Base-by-base conservation (phyloP, 2,113 vertebrate species). In the Solea solea region DNA sequence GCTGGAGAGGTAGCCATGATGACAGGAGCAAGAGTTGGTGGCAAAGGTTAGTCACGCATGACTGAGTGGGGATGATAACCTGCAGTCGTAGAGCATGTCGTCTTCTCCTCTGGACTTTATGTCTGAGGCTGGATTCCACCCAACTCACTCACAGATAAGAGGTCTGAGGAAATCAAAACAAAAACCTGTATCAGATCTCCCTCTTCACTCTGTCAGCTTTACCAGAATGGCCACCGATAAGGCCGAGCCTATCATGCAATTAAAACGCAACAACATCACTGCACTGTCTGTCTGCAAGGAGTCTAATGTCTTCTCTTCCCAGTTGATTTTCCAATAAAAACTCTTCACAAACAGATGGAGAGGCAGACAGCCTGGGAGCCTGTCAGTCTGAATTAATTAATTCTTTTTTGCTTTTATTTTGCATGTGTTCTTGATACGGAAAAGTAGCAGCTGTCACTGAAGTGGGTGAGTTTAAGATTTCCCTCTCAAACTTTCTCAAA, bases 131-230 rank as follows among this genome's bases (percentile, higher is more conserved):
- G 86, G 89, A 88, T 89, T 81, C 79, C 84, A 72, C 78, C 82
- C 85, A 90, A 89, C 72, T 76, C 48, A 34, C 45, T 65, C 40
- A 1, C 28, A 83, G 90, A 93, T 90, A 89, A 90, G 77, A 80
- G 15, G 77, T 74, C 64, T 71, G 72, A 78, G 86, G 81, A 88
- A 87, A 94, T 93, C 89, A 92, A 93, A 91, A 93, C 89, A 94
- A 90, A 84, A 82, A 50, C 0, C 11, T 48, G 56, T 85, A 91
- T 90, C 84, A 72, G 81, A 92, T 90, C 77, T 74, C 62, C 61
- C 65, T 71, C 83, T 77, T 76, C 66, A 82, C 78, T 86, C 92
- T 91, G 89, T 91, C 90, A 91, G 84, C 80, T 90, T 78, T 72
- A 42, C 74, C 76, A 85, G 81, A 86, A 89, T 73, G 68, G 71